Evolutionary conservation across 2,797 vertebrate genomes (phyloP).

Genomic region (Phoeniculus purpureus): DNA sequence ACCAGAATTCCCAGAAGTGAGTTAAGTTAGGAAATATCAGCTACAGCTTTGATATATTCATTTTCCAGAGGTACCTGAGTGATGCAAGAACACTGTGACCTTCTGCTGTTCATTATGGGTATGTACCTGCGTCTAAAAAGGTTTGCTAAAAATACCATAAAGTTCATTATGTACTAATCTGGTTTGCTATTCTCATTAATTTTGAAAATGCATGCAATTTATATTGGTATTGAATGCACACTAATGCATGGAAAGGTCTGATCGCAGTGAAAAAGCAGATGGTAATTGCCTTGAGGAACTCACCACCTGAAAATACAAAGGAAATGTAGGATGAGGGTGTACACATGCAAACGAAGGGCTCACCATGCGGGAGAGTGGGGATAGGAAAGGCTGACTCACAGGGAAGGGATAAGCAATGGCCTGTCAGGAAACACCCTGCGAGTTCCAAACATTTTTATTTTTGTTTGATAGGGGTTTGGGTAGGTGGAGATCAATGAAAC

Average conservation of each 20-base stretch:
- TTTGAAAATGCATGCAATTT: neutral
- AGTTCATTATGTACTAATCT: neutral
- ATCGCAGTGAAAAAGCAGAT: neutral
- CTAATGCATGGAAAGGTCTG: neutral
- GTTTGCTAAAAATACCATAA: conserved; percentile 11
- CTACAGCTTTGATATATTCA: fast-evolving
- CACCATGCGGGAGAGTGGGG: neutral
- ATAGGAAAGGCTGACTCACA: conserved; percentile 21
- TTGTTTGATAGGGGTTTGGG: conserved; percentile 24
- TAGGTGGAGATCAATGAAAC: conserved; percentile 45
- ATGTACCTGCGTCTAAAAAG: neutral
- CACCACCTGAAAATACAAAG: conserved; percentile 13
- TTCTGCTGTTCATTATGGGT: neutral
- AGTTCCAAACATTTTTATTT: conserved; percentile 63
- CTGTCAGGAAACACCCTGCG: conserved; percentile 32
- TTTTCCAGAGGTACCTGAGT: neutral
- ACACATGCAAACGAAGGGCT: neutral
- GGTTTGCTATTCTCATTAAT: neutral
- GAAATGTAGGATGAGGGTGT: neutral
- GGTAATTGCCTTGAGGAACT: conserved; percentile 5
- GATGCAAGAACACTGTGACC: neutral
- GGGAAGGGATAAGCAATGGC: conserved; percentile 13
- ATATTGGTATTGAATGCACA: neutral
- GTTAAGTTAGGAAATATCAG: neutral
- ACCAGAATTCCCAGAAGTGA: neutral